Percentiles rank a stretch among this genome's conserved stretches.
phyloP scores from a whole-genome alignment of 1,140 invertebrate species.

The Myzus persicae region DNA sequence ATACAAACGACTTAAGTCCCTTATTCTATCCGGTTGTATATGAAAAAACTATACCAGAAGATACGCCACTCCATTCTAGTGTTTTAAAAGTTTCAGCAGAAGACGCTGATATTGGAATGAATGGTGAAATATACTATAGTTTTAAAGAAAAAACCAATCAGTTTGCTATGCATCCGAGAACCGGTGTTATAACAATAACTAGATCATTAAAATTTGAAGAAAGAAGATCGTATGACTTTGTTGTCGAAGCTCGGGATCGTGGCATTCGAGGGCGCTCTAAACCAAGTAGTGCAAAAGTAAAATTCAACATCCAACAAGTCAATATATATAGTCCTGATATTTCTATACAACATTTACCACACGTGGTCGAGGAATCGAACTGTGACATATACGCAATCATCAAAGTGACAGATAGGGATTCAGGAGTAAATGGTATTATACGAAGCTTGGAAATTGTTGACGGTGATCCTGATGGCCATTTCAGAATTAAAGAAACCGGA shows the following conservation, averaged over 20 bases:
- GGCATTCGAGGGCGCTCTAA: slow-evolving; percentile 73
- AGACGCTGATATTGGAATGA: slow-evolving; percentile 92
- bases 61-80: slow-evolving; percentile 82
- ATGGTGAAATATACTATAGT: slow-evolving; percentile 96
- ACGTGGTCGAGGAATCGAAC: slow-evolving; percentile 84
- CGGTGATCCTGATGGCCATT: slow-evolving; percentile 87
- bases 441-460: slow-evolving; percentile 84
- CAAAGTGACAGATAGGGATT: slow-evolving; percentile 81
- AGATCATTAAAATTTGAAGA: slow-evolving; percentile 76
- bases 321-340: slow-evolving; percentile 89
- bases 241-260: slow-evolving; percentile 83
- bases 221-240: slow-evolving; percentile 75
- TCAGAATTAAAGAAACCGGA: slow-evolving; percentile 73
- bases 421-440: slow-evolving; percentile 84
- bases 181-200: slow-evolving; percentile 85
- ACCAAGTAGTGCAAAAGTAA: slow-evolving; percentile 76
- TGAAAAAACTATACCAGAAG: slow-evolving; percentile 86
- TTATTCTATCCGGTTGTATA: slow-evolving; percentile 89
- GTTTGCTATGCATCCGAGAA: slow-evolving; percentile 92
- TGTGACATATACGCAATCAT: slow-evolving; percentile 91
- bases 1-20: slow-evolving; percentile 92
- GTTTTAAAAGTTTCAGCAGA: slow-evolving; percentile 83
- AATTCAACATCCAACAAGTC: slow-evolving; percentile 81
- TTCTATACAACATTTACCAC: slow-evolving; percentile 77
- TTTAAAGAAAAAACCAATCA: slow-evolving; percentile 84